phyloP scores from a whole-genome alignment of 2,888 invertebrate species.

The Ormyrus labotus region DNA sequence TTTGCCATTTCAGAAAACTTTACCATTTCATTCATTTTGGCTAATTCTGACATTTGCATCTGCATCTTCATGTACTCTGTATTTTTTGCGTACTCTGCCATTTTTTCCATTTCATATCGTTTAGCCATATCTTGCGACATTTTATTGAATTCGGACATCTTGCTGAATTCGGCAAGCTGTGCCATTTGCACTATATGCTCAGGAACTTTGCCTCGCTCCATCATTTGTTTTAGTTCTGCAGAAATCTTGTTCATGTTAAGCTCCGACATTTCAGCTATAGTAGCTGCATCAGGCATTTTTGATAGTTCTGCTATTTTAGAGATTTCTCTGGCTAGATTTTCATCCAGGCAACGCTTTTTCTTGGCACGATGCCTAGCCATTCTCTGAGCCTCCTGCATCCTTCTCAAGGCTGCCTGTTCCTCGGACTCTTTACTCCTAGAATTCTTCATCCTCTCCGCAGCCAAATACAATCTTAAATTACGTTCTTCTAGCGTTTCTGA shows the following conservation, averaged over 20 bases:
- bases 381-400: conserved; percentile 74
- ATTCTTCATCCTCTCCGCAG: conserved; percentile 73
- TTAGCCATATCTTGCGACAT: conserved; percentile 73
- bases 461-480: conserved; percentile 68
- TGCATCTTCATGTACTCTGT: conserved; percentile 74
- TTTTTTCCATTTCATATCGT: conserved; percentile 74
- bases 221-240: conserved; percentile 74
- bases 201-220: conserved; percentile 74
- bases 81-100: conserved; percentile 73
- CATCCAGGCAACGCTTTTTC: conserved; percentile 73
- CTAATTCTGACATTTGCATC: conserved; percentile 68
- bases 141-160: conserved; percentile 73
- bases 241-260: conserved; percentile 75
- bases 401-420: conserved; percentile 71
- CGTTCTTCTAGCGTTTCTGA: conserved; percentile 72
- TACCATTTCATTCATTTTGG: conserved; percentile 73
- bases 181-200: conserved; percentile 75
- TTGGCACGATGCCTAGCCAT: conserved; percentile 74
- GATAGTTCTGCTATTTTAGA: conserved; percentile 74
- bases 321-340: conserved; percentile 73
- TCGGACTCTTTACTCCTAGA: conserved; percentile 72
- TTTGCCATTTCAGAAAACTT: conserved; percentile 74
- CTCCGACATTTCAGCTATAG: conserved; percentile 73
- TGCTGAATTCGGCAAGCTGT: conserved; percentile 73
- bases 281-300: conserved; percentile 72